Conservation (phyloP, 1,140 invertebrate genomes). For the Antheraea mylitta region DNA sequence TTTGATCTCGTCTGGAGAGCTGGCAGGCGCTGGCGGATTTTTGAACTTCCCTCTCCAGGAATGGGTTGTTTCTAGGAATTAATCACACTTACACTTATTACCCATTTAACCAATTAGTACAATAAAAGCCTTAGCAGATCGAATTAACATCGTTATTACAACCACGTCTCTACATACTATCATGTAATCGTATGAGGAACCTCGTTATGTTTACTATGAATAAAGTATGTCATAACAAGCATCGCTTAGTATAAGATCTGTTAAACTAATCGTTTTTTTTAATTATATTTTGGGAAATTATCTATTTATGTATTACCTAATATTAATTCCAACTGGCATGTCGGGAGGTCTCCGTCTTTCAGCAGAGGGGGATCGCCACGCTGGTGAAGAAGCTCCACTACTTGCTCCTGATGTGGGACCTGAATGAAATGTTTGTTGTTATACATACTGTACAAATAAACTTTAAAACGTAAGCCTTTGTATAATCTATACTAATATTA, state of each 20-base stretch:
- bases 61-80: constrained; percentile 73
- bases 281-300: too few species aligned
- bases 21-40: constrained; percentile 81
- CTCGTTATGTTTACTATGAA: too few species aligned
- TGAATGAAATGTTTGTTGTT: constrained; percentile 24
- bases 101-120: not conserved
- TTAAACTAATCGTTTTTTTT: too few species aligned
- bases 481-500: too few species aligned
- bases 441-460: too few species aligned
- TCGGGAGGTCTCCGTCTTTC: constrained; percentile 78
- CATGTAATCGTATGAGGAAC: too few species aligned
- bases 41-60: constrained; percentile 76
- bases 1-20: constrained; percentile 57
- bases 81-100: not conserved
- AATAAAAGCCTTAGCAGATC: too few species aligned
- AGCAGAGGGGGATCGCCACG: constrained; percentile 80
- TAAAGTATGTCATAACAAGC: too few species aligned
- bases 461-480: too few species aligned
- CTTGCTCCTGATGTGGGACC: constrained; percentile 72
- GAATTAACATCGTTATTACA: too few species aligned
- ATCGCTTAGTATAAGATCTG: too few species aligned
- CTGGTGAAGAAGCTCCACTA: constrained; percentile 80
- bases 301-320: constrained; percentile 37
- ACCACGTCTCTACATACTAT: too few species aligned
- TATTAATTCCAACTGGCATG: constrained; percentile 80